Evolutionary conservation across 2,797 vertebrate species (phyloP).

Genomic region (Diglossa cyanea): DNA sequence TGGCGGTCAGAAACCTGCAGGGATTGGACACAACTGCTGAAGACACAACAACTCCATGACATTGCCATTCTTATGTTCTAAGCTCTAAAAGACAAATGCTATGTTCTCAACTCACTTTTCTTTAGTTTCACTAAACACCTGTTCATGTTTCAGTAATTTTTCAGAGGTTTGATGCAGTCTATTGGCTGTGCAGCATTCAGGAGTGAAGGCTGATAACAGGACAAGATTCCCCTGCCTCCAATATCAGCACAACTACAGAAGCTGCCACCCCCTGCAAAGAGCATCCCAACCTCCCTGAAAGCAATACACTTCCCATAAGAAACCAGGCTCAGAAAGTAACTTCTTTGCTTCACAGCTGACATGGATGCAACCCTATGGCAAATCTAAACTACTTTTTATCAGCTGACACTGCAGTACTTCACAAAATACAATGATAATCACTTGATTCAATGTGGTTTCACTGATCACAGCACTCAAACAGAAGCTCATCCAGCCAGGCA

Average conservation of each 20-base stretch:
- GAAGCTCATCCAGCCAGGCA: background rate
- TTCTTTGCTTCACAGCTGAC: background rate
- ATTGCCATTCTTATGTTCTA: background rate
- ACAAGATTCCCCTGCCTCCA: background rate
- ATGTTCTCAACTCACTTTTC: background rate
- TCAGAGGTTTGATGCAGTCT: background rate
- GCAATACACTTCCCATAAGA: background rate
- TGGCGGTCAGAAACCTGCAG: conserved; percentile 92
- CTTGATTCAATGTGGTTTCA: background rate
- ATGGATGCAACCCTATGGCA: background rate
- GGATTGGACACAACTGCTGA: background rate
- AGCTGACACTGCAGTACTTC: background rate
- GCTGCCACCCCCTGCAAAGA: background rate
- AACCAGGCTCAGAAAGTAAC: background rate
- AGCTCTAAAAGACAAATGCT: background rate
- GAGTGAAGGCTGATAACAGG: background rate
- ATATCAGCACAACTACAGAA: background rate
- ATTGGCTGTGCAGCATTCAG: background rate
- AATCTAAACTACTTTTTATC: background rate
- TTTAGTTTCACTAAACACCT: background rate
- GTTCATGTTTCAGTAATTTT: background rate
- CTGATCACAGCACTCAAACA: background rate
- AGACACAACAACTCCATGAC: background rate
- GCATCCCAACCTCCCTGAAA: background rate
- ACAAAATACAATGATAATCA: background rate